Percentiles rank a stretch among this genome's conserved stretches.
Evolutionary conservation across 1,140 invertebrate genomes (phyloP).

Genomic region (Drosophila mauritiana): DNA sequence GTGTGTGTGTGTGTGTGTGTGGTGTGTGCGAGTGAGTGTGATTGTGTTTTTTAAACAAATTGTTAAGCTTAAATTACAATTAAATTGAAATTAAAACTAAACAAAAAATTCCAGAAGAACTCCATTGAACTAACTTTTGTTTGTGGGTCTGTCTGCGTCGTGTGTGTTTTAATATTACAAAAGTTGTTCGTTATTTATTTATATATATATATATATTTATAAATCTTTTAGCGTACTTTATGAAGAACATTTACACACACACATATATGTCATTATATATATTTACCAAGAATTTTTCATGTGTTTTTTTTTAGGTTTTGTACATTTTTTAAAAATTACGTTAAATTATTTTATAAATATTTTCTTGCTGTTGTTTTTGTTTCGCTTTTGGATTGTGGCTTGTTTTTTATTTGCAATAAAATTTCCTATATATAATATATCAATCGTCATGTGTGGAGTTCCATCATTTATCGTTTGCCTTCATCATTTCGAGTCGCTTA

Average conservation of each 20-base stretch:
- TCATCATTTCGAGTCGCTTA: constrained; percentile 24
- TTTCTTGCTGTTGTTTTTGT: constrained; percentile 31
- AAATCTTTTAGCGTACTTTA: constrained; percentile 49
- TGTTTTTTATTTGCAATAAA: constrained; percentile 67
- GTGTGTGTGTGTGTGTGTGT: constrained; percentile 17
- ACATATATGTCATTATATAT: constrained; percentile 43
- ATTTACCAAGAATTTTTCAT: constrained; percentile 35
- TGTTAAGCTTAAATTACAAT: constrained; percentile 70
- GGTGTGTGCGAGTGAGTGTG: constrained; percentile 6
- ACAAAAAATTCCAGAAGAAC: constrained; percentile 68
- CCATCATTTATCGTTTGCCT: not conserved
- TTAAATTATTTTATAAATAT: constrained; percentile 55
- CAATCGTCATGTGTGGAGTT: constrained; percentile 20
- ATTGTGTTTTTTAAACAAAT: constrained; percentile 74
- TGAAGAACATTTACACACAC: constrained; percentile 54
- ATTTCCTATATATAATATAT: constrained; percentile 58
- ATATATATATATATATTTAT: constrained; percentile 46
- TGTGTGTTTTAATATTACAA: constrained; percentile 47
- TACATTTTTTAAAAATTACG: constrained; percentile 43
- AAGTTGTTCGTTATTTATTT: constrained; percentile 31
- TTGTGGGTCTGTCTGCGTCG: constrained; percentile 9
- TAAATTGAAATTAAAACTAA: constrained; percentile 79
- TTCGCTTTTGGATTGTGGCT: constrained; percentile 66
- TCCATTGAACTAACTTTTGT: constrained; percentile 57
- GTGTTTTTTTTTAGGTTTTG: constrained; percentile 33